Percentiles rank a stretch among this genome's conserved stretches.
These are phyloP conservation scores for Dasysyrphus tricinctus DNA, from an alignment of 2,888 invertebrate genomes.

Conservation along the genomic window DNA sequence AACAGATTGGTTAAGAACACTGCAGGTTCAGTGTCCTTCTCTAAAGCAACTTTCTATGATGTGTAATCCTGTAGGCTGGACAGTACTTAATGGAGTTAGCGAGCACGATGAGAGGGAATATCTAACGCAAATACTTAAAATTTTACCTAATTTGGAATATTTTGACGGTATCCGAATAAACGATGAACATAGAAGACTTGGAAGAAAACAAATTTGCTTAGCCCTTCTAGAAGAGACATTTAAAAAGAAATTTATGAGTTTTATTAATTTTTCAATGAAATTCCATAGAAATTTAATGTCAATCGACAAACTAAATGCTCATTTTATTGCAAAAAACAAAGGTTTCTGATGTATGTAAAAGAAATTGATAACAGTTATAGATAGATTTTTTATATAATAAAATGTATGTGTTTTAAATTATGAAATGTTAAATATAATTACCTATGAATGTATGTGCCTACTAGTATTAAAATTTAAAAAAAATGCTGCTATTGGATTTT, in stretches of 20 bases:
- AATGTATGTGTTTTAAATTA: slow-evolving; percentile 18
- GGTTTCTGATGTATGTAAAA: background rate
- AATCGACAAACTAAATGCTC: slow-evolving; percentile 53
- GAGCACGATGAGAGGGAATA: slow-evolving; percentile 83
- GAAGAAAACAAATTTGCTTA: slow-evolving; percentile 34
- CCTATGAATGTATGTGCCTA: background rate
- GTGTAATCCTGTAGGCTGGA: slow-evolving; percentile 91
- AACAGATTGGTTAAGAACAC: slow-evolving; percentile 88
- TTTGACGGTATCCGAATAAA: slow-evolving; percentile 76
- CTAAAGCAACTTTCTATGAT: slow-evolving; percentile 88
- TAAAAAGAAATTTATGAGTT: slow-evolving; percentile 56
- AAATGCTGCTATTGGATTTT: background rate
- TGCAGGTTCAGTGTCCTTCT: slow-evolving; percentile 88
- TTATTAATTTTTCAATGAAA: slow-evolving; percentile 57
- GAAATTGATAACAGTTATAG: background rate
- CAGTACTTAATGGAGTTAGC: slow-evolving; percentile 86
- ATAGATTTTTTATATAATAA: slow-evolving; percentile 8
- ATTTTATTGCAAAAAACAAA: slow-evolving; percentile 22
- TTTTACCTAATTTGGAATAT: slow-evolving; percentile 75
- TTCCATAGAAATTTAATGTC: slow-evolving; percentile 63
- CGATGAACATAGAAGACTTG: slow-evolving; percentile 34
- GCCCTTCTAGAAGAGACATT: slow-evolving; percentile 62
- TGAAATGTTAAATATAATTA: slow-evolving; percentile 1
- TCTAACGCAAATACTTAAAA: slow-evolving; percentile 74
- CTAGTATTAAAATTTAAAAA: background rate